Conservation (phyloP, 2,797 vertebrate species). For the Crocidura indochinensis region DNA sequence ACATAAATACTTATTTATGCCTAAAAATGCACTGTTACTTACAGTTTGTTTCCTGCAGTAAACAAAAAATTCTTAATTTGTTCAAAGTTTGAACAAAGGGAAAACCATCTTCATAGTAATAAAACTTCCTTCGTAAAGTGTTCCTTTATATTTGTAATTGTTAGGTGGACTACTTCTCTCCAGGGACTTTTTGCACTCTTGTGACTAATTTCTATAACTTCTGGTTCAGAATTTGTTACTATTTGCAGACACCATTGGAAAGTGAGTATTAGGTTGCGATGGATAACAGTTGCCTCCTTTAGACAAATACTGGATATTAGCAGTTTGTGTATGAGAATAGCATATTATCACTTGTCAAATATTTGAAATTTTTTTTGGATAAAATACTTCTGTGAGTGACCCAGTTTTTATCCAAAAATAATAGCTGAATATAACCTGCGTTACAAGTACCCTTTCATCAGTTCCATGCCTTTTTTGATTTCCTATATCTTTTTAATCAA, state of each 20-base stretch:
- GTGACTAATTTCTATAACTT: slow-evolving; percentile 90
- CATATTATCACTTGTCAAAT: slow-evolving; percentile 80
- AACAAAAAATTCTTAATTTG: slow-evolving; percentile 85
- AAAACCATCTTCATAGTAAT: slow-evolving; percentile 90
- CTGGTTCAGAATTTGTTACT: slow-evolving; percentile 87
- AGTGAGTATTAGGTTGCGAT: slow-evolving; percentile 86
- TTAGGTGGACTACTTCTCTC: slow-evolving; percentile 89
- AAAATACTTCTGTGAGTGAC: slow-evolving; percentile 71
- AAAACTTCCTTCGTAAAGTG: slow-evolving; percentile 89
- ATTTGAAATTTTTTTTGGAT: slow-evolving; percentile 74
- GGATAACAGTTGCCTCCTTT: slow-evolving; percentile 87
- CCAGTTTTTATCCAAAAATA: slow-evolving; percentile 83
- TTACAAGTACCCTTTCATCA: slow-evolving; percentile 45
- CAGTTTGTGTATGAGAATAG: slow-evolving; percentile 80
- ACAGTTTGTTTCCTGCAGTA: slow-evolving; percentile 90
- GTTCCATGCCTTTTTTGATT: slow-evolving; percentile 62
- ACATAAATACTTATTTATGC: slow-evolving; percentile 89
- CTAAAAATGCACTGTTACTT: slow-evolving; percentile 91
- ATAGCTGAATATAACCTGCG: slow-evolving; percentile 62
- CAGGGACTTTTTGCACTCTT: slow-evolving; percentile 90
- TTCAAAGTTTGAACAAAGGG: slow-evolving; percentile 90
- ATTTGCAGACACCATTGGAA: slow-evolving; percentile 84
- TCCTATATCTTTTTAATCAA: slow-evolving; percentile 65
- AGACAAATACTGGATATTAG: slow-evolving; percentile 83
- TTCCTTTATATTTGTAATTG: slow-evolving; percentile 88